Evolutionary conservation across 1,140 invertebrate genomes (phyloP).

Genomic region (Drosophila suzukii): DNA sequence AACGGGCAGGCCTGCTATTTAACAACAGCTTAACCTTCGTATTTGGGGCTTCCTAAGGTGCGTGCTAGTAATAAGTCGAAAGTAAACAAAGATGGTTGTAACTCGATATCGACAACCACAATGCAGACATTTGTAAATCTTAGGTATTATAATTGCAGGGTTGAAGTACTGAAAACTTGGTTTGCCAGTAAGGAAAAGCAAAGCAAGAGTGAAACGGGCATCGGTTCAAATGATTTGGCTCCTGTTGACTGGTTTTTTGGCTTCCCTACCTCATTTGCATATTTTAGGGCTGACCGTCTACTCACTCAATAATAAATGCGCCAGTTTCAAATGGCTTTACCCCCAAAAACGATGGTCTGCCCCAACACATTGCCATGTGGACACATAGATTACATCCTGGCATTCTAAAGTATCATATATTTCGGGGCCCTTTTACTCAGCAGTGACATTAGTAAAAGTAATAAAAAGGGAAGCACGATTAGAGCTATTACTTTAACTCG

Average conservation of each 20-base stretch:
- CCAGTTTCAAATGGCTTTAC: conserved; percentile 14
- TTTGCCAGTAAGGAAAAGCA: background rate
- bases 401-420: background rate
- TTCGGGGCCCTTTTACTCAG: background rate
- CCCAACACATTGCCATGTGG: background rate
- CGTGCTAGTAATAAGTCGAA: conserved; percentile 4
- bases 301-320: conserved; percentile 6
- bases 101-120: conserved; percentile 15
- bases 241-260: background rate
- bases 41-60: conserved; percentile 66
- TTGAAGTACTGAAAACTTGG: background rate
- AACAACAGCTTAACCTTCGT: conserved; percentile 80
- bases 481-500: conserved; percentile 3
- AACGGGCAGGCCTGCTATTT: conserved; percentile 58
- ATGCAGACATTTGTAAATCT: conserved; percentile 30
- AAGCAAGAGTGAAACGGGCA: background rate
- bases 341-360: conserved; percentile 8
- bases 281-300: conserved; percentile 11
- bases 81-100: conserved; percentile 12
- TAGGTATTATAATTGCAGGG: conserved; percentile 36
- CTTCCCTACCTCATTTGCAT: background rate
- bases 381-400: background rate
- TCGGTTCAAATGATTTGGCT: conserved; percentile 11
- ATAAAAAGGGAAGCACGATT: conserved; percentile 9
- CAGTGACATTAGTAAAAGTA: conserved; percentile 5